Evolutionary conservation across 1,140 invertebrate genomes (phyloP), one percentile per base, ranked within the genome.

Genomic region (Macrobrachium nipponense): DNA sequence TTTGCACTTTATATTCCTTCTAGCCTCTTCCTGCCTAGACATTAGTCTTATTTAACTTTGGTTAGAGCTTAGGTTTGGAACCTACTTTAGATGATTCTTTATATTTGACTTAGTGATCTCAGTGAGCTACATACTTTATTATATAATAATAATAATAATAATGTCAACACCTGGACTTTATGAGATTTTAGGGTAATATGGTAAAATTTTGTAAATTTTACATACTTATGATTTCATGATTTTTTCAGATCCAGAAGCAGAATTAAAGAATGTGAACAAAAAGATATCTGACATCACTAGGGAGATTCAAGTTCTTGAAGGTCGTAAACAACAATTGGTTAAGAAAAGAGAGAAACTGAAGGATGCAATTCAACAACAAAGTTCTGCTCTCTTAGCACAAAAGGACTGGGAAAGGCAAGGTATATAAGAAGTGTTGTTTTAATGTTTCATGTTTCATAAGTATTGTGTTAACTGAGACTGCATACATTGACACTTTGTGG

Each of bases 241-340:
- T 36, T 66, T 64, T 76, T 14, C 83, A 88, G 87, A 88, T 62
- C 79, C 87, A 59, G 92, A 93, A 85, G 90, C 91, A 62, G 93
- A 94, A 83, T 87, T 95, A 0, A 89, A 88, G 27, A 89, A 92
- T 84, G 92, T 94, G 17, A 92, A 93, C 70, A 86, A 36, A 20
- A 91, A 93, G 18, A 87, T 93, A 0, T 90, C 91, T 62, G 92
- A 91, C 36, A 60, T 88, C 5, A 82, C 76, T 10, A 73, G 75
- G 18, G 79, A 88, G 51, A 64, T 88, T 17, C 87, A 88, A 72
- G 20, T 86, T 17, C 87, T 93, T 0, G 87, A 91, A 76, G 90
- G 91, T 43, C 91, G 92, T 62, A 93, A 93, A 64, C 88, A 92
- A 61, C 89, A 92, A n/a, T 89, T 95, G 2, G 88, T 91, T 11